phyloP scores from a whole-genome alignment of 1,140 invertebrate species.

The Macrobrachium rosenbergii region DNA sequence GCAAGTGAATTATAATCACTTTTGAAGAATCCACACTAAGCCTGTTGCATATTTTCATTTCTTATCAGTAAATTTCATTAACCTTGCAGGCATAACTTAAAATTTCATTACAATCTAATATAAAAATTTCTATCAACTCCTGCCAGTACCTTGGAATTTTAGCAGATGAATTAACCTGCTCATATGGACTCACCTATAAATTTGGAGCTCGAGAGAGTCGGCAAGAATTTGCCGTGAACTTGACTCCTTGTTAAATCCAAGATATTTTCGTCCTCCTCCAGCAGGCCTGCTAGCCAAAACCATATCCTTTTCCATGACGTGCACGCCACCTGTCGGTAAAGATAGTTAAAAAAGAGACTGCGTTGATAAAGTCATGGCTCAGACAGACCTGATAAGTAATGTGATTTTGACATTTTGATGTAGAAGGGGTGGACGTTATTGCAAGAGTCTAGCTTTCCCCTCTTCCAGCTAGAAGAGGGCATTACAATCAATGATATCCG shows the following conservation, averaged over 20 bases:
- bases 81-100: too few relatives aligned
- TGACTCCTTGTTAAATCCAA: not conserved
- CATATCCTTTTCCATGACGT: conserved; percentile 36
- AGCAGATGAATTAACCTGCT: not conserved
- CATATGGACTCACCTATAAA: not conserved
- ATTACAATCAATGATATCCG: too few relatives aligned
- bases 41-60: too few relatives aligned
- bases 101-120: too few relatives aligned
- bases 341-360: not conserved
- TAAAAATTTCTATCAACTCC: too few relatives aligned
- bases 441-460: too few relatives aligned
- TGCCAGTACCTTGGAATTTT: too few relatives aligned
- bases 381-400: not conserved
- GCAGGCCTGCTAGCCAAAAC: conserved; percentile 1
- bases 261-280: conserved; percentile 14
- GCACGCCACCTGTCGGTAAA: not conserved
- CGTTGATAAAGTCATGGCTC: too few relatives aligned
- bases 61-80: too few relatives aligned
- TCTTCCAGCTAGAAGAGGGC: too few relatives aligned
- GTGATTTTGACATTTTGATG: not conserved
- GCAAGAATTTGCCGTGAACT: conserved; percentile 15
- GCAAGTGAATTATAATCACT: too few relatives aligned
- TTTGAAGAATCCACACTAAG: too few relatives aligned
- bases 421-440: not conserved
- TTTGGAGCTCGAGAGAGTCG: not conserved